phyloP scores from a whole-genome alignment of 2,113 vertebrate species.

The Bombycilla garrulus region DNA sequence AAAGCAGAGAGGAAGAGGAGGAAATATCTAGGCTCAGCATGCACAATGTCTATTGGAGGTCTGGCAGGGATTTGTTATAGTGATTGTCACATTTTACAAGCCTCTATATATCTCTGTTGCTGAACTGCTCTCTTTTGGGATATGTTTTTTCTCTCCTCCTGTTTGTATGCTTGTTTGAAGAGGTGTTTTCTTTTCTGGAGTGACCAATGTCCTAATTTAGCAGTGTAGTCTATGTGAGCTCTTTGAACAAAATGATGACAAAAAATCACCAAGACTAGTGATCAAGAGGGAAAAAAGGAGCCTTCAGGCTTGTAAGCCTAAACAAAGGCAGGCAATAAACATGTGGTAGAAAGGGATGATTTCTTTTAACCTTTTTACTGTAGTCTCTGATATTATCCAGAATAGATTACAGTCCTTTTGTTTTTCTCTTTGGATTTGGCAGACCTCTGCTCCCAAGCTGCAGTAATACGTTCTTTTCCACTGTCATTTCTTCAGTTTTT shows the following conservation, averaged over 20 bases:
- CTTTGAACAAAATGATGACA: neutral
- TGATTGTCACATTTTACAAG: neutral
- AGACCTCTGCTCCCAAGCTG: neutral
- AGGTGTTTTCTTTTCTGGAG: neutral
- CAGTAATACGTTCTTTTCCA: neutral
- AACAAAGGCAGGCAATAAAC: constrained; percentile 3
- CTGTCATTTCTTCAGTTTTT: constrained; percentile 5
- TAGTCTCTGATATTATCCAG: neutral
- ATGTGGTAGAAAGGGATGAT: neutral
- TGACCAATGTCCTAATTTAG: neutral
- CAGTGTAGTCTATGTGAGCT: neutral
- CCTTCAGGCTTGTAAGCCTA: neutral
- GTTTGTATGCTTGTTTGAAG: neutral
- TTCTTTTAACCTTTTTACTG: constrained; percentile 28
- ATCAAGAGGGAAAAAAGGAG: neutral
- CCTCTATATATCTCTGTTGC: neutral
- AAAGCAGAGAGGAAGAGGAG: neutral
- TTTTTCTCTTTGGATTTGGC: constrained; percentile 3
- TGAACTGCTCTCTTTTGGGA: neutral
- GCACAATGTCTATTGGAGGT: neutral
- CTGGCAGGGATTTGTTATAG: neutral
- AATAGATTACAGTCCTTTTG: neutral
- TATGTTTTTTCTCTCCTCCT: neutral
- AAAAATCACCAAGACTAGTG: neutral
- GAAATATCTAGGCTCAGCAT: neutral